These are phyloP conservation scores for Drosophila auraria DNA, from an alignment of 1,140 invertebrate genomes.

Conservation along the genomic window DNA sequence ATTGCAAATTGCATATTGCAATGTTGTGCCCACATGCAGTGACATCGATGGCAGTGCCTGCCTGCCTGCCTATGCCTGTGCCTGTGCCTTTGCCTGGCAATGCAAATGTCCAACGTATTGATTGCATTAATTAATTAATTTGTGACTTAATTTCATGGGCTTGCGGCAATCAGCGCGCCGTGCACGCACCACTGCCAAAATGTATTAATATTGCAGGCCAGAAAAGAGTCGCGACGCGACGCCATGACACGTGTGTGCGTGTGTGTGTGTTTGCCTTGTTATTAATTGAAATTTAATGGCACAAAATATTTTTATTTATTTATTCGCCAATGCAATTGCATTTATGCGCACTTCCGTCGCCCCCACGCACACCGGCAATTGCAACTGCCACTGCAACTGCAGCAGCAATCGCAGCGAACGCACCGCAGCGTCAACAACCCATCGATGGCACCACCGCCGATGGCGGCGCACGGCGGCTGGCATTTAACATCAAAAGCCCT, in stretches of 20 bases:
- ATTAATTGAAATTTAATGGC: slow-evolving; percentile 85
- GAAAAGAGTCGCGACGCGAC: slow-evolving; percentile 36
- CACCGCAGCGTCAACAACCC: slow-evolving; percentile 14
- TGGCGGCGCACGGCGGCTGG: slow-evolving; percentile 46
- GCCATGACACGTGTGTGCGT: slow-evolving; percentile 9
- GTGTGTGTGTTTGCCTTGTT: slow-evolving; percentile 76
- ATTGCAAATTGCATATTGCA: slow-evolving; percentile 77
- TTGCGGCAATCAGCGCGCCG: slow-evolving; percentile 76
- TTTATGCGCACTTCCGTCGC: slow-evolving; percentile 80
- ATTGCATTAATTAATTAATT: slow-evolving; percentile 85
- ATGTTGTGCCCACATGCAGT: slow-evolving; percentile 60
- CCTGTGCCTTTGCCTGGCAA: slow-evolving; percentile 34
- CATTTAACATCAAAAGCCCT: slow-evolving; percentile 78
- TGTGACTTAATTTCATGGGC: slow-evolving; percentile 84
- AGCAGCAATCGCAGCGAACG: slow-evolving; percentile 23
- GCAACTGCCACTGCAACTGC: slow-evolving; percentile 9
- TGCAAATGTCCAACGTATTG: slow-evolving; percentile 83
- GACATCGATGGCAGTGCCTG: slow-evolving; percentile 28
- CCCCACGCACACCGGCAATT: slow-evolving; percentile 29
- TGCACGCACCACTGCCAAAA: slow-evolving; percentile 75
- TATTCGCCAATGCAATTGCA: slow-evolving; percentile 77
- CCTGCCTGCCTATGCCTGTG: neutral
- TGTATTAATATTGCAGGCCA: slow-evolving; percentile 74
- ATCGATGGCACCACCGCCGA: slow-evolving; percentile 19
- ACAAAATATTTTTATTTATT: slow-evolving; percentile 82